phyloP scores from a whole-genome alignment of 2,113 vertebrate genomes.

The Panthera uncia region DNA sequence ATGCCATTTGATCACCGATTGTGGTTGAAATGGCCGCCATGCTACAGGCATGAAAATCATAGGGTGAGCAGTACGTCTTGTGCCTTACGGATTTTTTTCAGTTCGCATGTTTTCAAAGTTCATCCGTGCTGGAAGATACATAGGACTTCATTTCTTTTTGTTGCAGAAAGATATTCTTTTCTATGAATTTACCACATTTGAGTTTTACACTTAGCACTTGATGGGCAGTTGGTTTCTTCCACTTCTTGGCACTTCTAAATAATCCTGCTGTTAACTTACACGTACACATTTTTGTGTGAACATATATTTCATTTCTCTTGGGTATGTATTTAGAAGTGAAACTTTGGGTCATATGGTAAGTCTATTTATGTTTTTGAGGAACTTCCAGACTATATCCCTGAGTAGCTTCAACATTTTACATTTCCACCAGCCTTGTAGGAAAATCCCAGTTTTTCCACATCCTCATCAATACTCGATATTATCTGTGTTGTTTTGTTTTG shows the following conservation, averaged over 20 bases:
- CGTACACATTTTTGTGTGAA: neutral
- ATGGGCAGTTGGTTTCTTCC: neutral
- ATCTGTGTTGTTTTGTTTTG: neutral
- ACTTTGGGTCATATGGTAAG: neutral
- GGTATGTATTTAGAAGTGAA: neutral
- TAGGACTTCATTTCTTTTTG: neutral
- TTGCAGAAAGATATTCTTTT: neutral
- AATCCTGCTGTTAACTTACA: neutral
- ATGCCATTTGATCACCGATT: neutral
- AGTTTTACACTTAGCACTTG: neutral
- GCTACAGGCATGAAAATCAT: neutral
- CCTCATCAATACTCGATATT: neutral
- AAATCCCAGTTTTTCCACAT: neutral
- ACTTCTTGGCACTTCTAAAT: neutral
- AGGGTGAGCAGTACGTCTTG: neutral
- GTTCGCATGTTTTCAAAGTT: neutral
- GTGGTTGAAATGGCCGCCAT: fast-evolving
- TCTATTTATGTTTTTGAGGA: neutral
- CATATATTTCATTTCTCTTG: neutral
- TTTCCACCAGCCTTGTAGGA: neutral
- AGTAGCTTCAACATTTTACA: neutral
- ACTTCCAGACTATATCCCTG: too few species aligned
- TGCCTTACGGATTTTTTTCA: neutral
- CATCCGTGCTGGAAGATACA: neutral
- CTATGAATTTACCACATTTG: neutral